phyloP scores from a whole-genome alignment of 2,888 invertebrate species.

The Microctonus brassicae region DNA sequence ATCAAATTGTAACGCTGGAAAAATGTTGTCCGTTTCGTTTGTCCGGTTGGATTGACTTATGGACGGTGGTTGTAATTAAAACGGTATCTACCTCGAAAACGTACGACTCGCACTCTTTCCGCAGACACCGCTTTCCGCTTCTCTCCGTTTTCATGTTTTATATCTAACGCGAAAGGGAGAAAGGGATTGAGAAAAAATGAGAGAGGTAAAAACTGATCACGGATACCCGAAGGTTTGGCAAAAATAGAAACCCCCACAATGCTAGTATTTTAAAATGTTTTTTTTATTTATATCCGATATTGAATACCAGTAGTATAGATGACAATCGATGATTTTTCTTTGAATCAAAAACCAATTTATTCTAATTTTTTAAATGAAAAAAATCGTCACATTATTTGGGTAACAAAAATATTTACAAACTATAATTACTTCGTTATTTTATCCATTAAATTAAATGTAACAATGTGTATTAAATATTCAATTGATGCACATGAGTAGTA shows the following conservation, averaged over 20 bases:
- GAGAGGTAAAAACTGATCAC: conserved; percentile 25
- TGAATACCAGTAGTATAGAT: background rate
- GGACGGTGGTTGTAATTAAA: conserved; percentile 58
- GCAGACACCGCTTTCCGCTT: conserved; percentile 46
- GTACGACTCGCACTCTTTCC: conserved; percentile 50
- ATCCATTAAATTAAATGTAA: background rate
- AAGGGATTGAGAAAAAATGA: background rate
- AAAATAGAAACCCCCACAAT: conserved; percentile 15
- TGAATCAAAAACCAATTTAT: background rate
- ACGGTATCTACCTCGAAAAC: conserved; percentile 55
- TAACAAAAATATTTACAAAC: no score
- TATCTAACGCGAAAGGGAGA: conserved; percentile 2
- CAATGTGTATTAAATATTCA: background rate
- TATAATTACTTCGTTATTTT: no score
- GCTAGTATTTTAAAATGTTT: background rate
- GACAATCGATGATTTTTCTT: background rate
- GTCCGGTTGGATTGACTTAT: conserved; percentile 57
- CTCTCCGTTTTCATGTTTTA: conserved; percentile 32
- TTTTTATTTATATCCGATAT: background rate
- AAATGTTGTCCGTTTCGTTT: conserved; percentile 54
- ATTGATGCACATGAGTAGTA: no score
- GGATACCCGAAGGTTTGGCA: background rate
- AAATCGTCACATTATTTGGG: no score
- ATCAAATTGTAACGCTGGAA: conserved; percentile 44
- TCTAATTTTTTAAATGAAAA: no score